phyloP scores from a whole-genome alignment of 2,888 invertebrate species.

The Criorhina ranunculi region DNA sequence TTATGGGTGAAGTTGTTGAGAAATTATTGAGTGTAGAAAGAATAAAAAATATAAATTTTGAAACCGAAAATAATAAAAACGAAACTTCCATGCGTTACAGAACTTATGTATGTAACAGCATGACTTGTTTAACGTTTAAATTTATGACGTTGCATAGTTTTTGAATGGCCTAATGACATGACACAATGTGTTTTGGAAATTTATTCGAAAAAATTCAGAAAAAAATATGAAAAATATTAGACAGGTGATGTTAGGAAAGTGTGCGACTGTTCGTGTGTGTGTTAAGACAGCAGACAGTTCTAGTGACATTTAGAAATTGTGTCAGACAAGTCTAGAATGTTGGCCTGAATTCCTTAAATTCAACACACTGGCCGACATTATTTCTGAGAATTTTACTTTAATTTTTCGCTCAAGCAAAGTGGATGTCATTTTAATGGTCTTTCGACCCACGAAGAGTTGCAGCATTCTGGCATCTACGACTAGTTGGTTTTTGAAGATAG shows the following conservation, averaged over 20 bases:
- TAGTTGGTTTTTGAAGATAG: too few species aligned
- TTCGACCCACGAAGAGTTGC: too few species aligned
- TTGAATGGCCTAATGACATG: background rate
- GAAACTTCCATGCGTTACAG: background rate
- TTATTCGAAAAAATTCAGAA: background rate
- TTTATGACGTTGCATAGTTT: constrained; percentile 11
- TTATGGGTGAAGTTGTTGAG: constrained; percentile 48
- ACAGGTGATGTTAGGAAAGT: background rate
- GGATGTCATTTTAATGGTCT: too few species aligned
- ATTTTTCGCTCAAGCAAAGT: too few species aligned
- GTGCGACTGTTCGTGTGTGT: background rate
- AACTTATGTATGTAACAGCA: background rate
- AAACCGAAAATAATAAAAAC: background rate
- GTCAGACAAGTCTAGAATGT: too few species aligned
- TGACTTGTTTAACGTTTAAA: constrained; percentile 13
- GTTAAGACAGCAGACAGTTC: too few species aligned
- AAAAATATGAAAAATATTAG: background rate
- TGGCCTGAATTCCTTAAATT: too few species aligned
- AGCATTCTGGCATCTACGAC: too few species aligned
- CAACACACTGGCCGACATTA: too few species aligned
- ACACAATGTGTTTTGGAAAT: background rate
- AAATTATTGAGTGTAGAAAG: constrained; percentile 38
- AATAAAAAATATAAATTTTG: background rate
- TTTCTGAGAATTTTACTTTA: too few species aligned
- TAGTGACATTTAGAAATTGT: too few species aligned